Base-by-base conservation (phyloP, 2,797 vertebrate genomes). In the Siniperca obscura region DNA sequence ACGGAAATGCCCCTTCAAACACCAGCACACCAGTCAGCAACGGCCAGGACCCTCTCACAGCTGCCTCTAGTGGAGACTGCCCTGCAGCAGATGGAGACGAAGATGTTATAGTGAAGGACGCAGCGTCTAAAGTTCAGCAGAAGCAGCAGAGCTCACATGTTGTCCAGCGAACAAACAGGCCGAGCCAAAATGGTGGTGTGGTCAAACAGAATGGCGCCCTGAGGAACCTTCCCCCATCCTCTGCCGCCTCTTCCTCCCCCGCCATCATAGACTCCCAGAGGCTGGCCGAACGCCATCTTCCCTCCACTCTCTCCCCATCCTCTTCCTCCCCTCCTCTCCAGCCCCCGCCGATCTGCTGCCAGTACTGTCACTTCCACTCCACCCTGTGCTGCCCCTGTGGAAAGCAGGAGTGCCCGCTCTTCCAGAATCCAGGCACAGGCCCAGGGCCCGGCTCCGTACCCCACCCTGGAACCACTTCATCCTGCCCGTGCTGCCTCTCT, bases 341-440 rank as follows among this genome's bases (percentile, higher is more conserved):
- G 27, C 77, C 76, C 1, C 61, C 55, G 7, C 60, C 95, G 0
- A 95, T 94, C 1, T 97, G 96, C 93, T 97, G 97, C 91, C 96
- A 95, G 44, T 95, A 92, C 70, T 98, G 97, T 91, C 95, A 95
- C 25, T 96, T 96, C 90, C 97, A 95, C 83, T 94, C 96, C 72
- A 1, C 84, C n/a, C 76, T 96, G 82, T 94, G 94, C 88, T 95
- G 95, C 90, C 96, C 95, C 70, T 94, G 88, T 44, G 92, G 88
- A 89, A 96, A 95, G 81, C 97, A 92, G 76, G 98, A 98, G 70
- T 95, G 96, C 85, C 93, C 93, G 4, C 82, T 96, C 74, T 96
- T 96, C 90, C 97, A 96, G 84, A 96, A 93, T 27, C 74, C 81
- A 1, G 70, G 30, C 34, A 1, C 86, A 0, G 80, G 74, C 25